These are phyloP conservation scores for Diarsia brunnea DNA, from an alignment of 2,888 invertebrate genomes.

Conservation along the genomic window DNA sequence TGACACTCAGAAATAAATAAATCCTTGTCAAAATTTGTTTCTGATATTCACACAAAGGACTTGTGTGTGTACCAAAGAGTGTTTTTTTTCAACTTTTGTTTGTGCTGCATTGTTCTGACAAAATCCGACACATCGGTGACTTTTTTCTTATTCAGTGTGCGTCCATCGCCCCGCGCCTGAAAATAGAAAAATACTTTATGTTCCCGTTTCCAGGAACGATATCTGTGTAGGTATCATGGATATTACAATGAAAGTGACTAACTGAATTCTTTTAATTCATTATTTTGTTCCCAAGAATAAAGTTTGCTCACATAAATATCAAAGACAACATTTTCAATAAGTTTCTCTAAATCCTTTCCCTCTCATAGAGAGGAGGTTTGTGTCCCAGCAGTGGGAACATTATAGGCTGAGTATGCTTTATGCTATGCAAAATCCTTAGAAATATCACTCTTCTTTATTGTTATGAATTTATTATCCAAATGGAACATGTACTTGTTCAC, in stretches of 20 bases:
- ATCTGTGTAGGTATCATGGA: background rate
- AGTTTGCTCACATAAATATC: too few relatives aligned
- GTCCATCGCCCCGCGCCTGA: background rate
- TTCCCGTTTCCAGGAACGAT: conserved; percentile 5
- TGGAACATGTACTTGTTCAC: too few relatives aligned
- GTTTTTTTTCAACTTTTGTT: conserved; percentile 30
- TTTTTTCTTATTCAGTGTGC: conserved; percentile 29
- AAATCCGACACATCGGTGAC: conserved; percentile 19
- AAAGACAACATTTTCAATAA: too few relatives aligned
- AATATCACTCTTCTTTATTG: too few relatives aligned
- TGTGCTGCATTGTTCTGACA: conserved; percentile 1
- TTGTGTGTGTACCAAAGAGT: background rate
- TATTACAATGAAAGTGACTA: background rate
- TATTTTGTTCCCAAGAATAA: background rate
- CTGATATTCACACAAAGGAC: conserved; percentile 19
- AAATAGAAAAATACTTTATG: conserved; percentile 12
- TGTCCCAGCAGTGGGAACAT: too few relatives aligned
- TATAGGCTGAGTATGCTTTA: too few relatives aligned
- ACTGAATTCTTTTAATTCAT: background rate
- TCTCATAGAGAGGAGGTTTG: too few relatives aligned
- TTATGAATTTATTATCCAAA: too few relatives aligned
- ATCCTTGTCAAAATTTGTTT: conserved; percentile 23
- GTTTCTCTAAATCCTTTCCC: too few relatives aligned
- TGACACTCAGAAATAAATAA: conserved; percentile 22
- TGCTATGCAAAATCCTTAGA: too few relatives aligned